Percentiles rank a stretch among this genome's conserved stretches.
Conservation (phyloP, 2,797 vertebrate species). For the Dipus sagitta region DNA sequence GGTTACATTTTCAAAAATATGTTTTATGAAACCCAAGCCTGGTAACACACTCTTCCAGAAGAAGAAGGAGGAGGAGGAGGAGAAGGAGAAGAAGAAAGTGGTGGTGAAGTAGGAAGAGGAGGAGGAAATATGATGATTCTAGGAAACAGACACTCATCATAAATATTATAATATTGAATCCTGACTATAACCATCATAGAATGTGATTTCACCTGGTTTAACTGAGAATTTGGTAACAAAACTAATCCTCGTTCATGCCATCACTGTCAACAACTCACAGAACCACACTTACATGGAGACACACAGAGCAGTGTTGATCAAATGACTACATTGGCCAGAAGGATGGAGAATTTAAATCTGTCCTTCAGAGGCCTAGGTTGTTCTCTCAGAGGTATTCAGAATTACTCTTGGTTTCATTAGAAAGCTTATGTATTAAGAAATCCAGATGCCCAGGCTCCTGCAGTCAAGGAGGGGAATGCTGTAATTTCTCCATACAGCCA, state of each 20-base stretch:
- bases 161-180: constrained; percentile 40
- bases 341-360: neutral
- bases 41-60: neutral
- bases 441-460: neutral
- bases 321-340: neutral
- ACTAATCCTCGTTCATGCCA: neutral
- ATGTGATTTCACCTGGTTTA: neutral
- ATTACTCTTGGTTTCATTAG: constrained; percentile 27
- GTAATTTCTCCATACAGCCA: neutral
- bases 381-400: constrained; percentile 1
- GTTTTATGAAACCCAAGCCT: constrained; percentile 49
- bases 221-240: constrained; percentile 21
- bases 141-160: constrained; percentile 31
- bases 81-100: too few species aligned
- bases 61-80: too few species aligned
- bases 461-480: neutral
- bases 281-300: neutral
- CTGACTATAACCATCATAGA: constrained; percentile 14
- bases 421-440: constrained; percentile 16
- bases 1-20: constrained; percentile 39
- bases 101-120: too few species aligned
- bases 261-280: neutral
- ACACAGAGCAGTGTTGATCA: neutral
- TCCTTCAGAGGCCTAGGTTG: neutral
- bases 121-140: neutral